A percentile compares a stretch with the other conserved stretches of the same genome.
Conservation (phyloP, 1,140 invertebrate genomes). For the Antheraea mylitta region DNA sequence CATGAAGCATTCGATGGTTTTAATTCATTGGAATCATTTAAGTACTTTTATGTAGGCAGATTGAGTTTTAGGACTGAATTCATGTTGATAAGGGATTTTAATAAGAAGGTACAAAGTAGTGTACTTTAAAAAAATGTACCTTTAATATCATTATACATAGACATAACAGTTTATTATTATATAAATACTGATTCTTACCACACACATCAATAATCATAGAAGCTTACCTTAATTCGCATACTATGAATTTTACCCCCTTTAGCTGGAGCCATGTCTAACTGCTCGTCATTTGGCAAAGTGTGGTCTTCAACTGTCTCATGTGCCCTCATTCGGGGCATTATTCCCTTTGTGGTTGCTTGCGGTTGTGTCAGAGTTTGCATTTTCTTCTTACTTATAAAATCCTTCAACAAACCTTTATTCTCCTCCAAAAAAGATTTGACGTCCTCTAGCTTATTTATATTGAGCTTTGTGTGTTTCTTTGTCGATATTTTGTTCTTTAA, state of each 20-base stretch:
- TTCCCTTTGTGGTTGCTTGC: background rate
- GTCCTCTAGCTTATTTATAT: conserved; percentile 20
- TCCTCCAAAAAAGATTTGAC: conserved; percentile 30
- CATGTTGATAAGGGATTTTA: no score
- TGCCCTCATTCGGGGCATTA: background rate
- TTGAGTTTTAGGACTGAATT: no score
- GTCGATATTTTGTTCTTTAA: background rate
- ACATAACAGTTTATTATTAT: no score
- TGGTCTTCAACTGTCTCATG: background rate
- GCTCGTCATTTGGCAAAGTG: conserved; percentile 15
- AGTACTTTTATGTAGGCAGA: no score
- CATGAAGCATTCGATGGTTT: no score
- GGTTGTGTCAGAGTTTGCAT: background rate
- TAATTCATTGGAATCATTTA: no score
- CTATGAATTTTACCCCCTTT: conserved; percentile 10
- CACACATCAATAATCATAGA: background rate
- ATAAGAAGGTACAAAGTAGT: no score
- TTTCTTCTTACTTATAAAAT: conserved; percentile 23
- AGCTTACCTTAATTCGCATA: conserved; percentile 19
- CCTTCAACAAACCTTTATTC: conserved; percentile 26
- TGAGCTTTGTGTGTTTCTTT: background rate
- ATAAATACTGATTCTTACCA: background rate
- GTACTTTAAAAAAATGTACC: no score
- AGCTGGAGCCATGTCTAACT: conserved; percentile 30
- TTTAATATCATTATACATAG: no score